Evolutionary conservation across 2,113 vertebrate genomes (phyloP).

Genomic region (Numenius arquata): DNA sequence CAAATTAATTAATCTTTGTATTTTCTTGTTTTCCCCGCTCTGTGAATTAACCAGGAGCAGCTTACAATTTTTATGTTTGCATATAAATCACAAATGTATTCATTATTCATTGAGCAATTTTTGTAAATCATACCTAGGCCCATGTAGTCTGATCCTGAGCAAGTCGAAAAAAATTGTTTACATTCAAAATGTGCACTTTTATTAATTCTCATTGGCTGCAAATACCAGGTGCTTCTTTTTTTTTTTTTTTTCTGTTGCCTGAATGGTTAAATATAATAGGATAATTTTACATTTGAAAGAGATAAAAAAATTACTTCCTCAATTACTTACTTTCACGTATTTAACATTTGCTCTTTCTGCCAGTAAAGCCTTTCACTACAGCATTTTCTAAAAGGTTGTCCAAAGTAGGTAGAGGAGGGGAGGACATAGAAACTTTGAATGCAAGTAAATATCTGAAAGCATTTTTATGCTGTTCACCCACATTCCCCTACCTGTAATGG

Average conservation of each 20-base stretch:
- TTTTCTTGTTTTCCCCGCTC: background rate
- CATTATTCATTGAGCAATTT: slow-evolving; percentile 8
- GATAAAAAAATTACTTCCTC: background rate
- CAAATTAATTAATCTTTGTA: background rate
- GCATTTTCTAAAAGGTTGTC: background rate
- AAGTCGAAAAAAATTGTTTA: background rate
- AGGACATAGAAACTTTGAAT: background rate
- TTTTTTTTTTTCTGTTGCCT: background rate
- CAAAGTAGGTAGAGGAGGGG: background rate
- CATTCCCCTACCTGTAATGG: background rate
- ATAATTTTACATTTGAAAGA: background rate
- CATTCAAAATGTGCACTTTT: background rate
- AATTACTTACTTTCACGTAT: background rate
- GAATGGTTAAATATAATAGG: background rate
- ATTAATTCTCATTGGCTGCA: background rate
- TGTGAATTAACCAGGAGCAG: background rate
- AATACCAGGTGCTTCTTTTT: background rate
- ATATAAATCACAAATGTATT: slow-evolving; percentile 2
- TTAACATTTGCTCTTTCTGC: background rate
- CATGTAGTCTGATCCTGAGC: background rate
- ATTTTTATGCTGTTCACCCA: background rate
- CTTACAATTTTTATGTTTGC: background rate
- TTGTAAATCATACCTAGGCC: background rate
- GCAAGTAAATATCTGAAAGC: background rate
- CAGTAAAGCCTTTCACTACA: background rate